These are phyloP conservation scores for Carposina sasakii DNA, from an alignment of 1,140 invertebrate species.

Conservation along the genomic window DNA sequence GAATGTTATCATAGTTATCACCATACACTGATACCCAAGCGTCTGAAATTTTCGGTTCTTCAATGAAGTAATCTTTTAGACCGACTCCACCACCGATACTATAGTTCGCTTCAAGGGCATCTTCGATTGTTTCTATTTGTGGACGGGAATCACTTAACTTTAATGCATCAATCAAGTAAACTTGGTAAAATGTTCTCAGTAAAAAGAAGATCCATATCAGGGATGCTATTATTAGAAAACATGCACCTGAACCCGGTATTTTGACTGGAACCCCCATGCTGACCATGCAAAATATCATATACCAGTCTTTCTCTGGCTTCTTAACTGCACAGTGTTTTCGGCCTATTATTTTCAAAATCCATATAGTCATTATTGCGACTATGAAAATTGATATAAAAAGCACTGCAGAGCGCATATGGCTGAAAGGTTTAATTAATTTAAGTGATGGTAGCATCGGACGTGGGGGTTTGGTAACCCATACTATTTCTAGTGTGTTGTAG, in stretches of 20 bases:
- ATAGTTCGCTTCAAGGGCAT: constrained; percentile 39
- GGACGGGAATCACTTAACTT: constrained; percentile 38
- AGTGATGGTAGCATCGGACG: no score
- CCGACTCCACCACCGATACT: constrained; percentile 40
- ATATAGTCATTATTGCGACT: no score
- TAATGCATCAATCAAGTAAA: constrained; percentile 44
- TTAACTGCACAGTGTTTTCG: no score
- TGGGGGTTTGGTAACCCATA: not conserved
- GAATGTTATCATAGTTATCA: constrained; percentile 24
- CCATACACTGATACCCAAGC: constrained; percentile 40
- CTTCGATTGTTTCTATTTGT: constrained; percentile 39
- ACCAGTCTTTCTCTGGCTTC: no score
- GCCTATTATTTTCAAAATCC: no score
- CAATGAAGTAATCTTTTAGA: constrained; percentile 48
- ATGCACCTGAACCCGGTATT: no score
- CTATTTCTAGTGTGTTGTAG: not conserved
- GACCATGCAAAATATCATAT: no score
- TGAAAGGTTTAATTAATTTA: no score
- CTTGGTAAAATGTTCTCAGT: constrained; percentile 54
- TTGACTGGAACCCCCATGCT: no score
- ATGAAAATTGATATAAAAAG: no score
- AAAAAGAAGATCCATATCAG: constrained; percentile 56
- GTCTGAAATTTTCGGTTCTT: constrained; percentile 36
- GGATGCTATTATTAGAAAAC: no score
- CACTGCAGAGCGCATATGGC: no score